Evolutionary conservation across 2,113 vertebrate genomes (phyloP).

Genomic region (Gopherus flavomarginatus): DNA sequence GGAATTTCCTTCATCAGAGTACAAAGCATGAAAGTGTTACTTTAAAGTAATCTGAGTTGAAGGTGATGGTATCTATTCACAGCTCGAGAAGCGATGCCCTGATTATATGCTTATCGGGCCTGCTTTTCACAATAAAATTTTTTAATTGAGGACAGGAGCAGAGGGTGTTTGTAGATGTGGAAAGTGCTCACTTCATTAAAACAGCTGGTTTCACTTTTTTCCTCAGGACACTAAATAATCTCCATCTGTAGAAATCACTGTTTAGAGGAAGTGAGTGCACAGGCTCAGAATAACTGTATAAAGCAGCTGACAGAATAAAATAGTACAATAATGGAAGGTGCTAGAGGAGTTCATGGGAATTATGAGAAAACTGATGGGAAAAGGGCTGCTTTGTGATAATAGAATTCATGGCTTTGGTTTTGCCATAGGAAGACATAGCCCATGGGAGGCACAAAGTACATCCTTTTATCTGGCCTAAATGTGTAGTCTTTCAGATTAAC

Average conservation of each 20-base stretch:
- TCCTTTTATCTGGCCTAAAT: conserved; percentile 6
- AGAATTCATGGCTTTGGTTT: not conserved
- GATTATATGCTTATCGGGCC: not conserved
- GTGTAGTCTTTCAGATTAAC: not conserved
- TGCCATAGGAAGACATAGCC: no score
- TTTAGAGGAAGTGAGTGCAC: not conserved
- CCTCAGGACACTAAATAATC: not conserved
- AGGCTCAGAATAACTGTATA: not conserved
- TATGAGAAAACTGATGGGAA: not conserved
- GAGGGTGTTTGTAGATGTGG: not conserved
- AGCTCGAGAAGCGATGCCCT: not conserved
- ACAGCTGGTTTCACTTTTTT: not conserved
- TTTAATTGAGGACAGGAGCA: conserved; percentile 29
- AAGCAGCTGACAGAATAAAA: conserved; percentile 1
- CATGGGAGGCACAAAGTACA: not conserved
- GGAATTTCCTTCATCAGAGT: conserved; percentile 35
- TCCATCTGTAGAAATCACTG: conserved; percentile 44
- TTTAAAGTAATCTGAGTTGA: not conserved
- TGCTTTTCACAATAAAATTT: conserved; percentile 15
- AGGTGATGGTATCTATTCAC: not conserved
- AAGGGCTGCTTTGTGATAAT: not conserved
- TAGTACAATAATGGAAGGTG: not conserved
- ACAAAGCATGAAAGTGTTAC: not conserved
- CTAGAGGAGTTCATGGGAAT: not conserved
- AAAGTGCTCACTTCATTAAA: no score